A percentile compares a stretch with the other conserved stretches of the same genome.
Evolutionary conservation across 2,797 vertebrate genomes (phyloP).

Genomic region (Phoeniculus purpureus): DNA sequence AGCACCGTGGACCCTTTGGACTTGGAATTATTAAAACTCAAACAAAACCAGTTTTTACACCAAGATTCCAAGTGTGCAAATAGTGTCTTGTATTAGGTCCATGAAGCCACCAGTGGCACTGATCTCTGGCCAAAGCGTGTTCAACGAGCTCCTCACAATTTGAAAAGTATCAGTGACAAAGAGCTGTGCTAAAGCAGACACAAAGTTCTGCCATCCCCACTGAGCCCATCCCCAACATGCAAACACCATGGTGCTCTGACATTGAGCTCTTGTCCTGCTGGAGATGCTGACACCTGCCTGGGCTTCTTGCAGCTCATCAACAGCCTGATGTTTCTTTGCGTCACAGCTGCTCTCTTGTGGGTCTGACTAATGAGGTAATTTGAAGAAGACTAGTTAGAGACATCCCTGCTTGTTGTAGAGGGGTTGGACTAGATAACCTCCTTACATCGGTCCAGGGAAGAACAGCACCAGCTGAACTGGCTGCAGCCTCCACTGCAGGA

Average conservation of each 20-base stretch:
- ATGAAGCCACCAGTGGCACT: neutral
- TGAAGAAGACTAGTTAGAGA: neutral
- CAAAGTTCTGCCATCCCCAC: neutral
- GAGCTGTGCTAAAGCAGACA: neutral
- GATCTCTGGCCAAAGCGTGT: neutral
- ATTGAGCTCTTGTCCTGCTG: neutral
- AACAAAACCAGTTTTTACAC: neutral
- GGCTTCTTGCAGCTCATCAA: neutral
- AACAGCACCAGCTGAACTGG: neutral
- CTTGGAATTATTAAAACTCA: neutral
- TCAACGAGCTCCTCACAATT: neutral
- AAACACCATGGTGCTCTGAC: neutral
- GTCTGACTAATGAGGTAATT: neutral
- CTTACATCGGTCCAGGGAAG: neutral
- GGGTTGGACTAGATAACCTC: neutral
- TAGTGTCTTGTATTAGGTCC: accelerated
- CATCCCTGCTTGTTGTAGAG: too few species aligned
- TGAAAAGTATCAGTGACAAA: neutral
- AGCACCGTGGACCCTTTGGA: neutral
- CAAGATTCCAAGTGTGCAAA: neutral
- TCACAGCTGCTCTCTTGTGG: neutral
- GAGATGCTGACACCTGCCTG: neutral
- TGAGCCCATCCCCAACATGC: neutral
- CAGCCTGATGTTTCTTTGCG: neutral
- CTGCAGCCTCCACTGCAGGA: neutral